Conservation (phyloP, 2,888 invertebrate genomes). For the Liodrosophila aerea region DNA sequence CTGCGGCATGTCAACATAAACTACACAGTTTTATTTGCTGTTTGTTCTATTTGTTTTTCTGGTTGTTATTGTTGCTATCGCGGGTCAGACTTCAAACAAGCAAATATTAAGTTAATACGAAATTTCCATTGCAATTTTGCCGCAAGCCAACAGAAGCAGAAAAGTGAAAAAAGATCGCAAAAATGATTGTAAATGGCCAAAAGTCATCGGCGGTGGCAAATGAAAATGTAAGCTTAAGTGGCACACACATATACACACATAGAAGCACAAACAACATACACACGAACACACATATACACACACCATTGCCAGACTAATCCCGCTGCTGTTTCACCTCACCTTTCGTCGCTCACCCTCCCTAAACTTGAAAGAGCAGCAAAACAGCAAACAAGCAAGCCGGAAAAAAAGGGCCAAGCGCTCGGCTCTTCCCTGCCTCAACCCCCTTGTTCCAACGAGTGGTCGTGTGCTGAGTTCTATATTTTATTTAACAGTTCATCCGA, state of each 20-base stretch:
- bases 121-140: conserved; percentile 56
- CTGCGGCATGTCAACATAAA: conserved; percentile 68
- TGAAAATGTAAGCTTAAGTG: conserved; percentile 75
- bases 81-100: conserved; percentile 70
- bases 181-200: conserved; percentile 72
- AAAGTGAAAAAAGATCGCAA: conserved; percentile 24
- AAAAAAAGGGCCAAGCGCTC: conserved; percentile 60
- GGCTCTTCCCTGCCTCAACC: conserved; percentile 27
- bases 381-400: conserved; percentile 56
- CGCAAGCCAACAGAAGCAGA: conserved; percentile 18
- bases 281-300: conserved; percentile 4
- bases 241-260: conserved; percentile 42
- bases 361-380: conserved; percentile 45
- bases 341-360: neutral
- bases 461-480: conserved; percentile 56
- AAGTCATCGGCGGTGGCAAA: conserved; percentile 71
- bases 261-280: conserved; percentile 14
- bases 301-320: conserved; percentile 6
- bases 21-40: conserved; percentile 64
- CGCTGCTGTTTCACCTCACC: neutral
- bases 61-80: conserved; percentile 23
- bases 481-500: conserved; percentile 66
- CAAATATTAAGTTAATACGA: conserved; percentile 75
- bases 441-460: neutral
- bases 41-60: conserved; percentile 28